phyloP scores from a whole-genome alignment of 2,888 invertebrate species.

The Ophion slaviceki region DNA sequence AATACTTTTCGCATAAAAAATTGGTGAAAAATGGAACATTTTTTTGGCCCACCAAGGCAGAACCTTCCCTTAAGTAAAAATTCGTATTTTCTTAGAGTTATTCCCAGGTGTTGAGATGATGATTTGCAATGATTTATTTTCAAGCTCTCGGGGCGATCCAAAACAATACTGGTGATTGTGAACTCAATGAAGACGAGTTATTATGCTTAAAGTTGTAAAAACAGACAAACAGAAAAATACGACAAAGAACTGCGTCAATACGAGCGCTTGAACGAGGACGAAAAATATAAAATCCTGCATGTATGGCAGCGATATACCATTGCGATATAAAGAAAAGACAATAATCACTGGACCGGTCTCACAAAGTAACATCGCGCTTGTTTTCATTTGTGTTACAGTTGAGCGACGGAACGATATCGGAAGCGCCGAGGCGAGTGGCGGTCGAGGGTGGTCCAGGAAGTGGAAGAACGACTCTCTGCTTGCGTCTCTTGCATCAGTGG shows the following conservation, averaged over 20 bases:
- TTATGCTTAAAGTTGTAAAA: too few relatives aligned
- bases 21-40: too few relatives aligned
- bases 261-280: not conserved
- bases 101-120: too few relatives aligned
- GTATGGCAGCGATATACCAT: not conserved
- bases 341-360: not conserved
- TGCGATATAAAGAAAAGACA: not conserved
- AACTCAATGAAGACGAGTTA: too few relatives aligned
- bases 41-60: too few relatives aligned
- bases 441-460: conserved; percentile 85
- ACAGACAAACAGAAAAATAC: too few relatives aligned
- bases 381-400: conserved; percentile 76
- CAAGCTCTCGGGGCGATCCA: too few relatives aligned
- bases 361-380: not conserved
- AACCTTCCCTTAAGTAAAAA: too few relatives aligned
- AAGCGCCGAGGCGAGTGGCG: conserved; percentile 84
- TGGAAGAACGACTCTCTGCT: conserved; percentile 84
- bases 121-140: too few relatives aligned
- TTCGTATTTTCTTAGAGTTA: too few relatives aligned
- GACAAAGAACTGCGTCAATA: not conserved
- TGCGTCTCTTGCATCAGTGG: conserved; percentile 85
- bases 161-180: too few relatives aligned
- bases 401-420: conserved; percentile 84
- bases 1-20: too few relatives aligned
- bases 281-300: not conserved